phyloP scores from a whole-genome alignment of 2,888 invertebrate genomes.

The Tortricodes alternella region DNA sequence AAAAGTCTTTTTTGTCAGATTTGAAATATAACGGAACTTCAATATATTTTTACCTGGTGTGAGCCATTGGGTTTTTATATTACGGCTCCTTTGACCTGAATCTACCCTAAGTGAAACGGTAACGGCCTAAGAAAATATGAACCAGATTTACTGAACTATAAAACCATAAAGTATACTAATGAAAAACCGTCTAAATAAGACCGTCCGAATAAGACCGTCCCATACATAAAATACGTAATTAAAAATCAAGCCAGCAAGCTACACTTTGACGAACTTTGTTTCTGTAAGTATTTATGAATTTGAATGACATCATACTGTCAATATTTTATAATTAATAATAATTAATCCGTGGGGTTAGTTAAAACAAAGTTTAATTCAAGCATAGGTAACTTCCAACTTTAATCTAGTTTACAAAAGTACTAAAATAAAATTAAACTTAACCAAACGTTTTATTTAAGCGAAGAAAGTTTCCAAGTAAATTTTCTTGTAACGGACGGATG shows the following conservation, averaged over 20 bases:
- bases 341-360: too few relatives aligned
- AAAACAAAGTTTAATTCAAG: too few relatives aligned
- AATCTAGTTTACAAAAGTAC: slow-evolving; percentile 13
- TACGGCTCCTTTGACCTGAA: slow-evolving; percentile 18
- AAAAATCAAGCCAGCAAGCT: too few relatives aligned
- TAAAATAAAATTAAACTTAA: slow-evolving; percentile 4
- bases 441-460: slow-evolving; percentile 40
- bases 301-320: too few relatives aligned
- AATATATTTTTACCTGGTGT: neutral
- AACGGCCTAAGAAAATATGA: slow-evolving; percentile 1
- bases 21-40: too few relatives aligned
- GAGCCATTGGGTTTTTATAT: neutral
- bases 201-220: too few relatives aligned
- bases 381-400: too few relatives aligned
- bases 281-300: too few relatives aligned
- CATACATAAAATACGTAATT: neutral
- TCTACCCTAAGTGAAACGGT: slow-evolving; percentile 12
- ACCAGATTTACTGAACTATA: neutral
- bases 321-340: too few relatives aligned
- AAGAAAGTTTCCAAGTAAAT: slow-evolving; percentile 60
- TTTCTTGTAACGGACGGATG: slow-evolving; percentile 67
- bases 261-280: too few relatives aligned
- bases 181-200: too few relatives aligned
- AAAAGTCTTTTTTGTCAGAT: too few relatives aligned
- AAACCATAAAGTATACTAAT: slow-evolving; percentile 9